A percentile compares a stretch with the other conserved stretches of the same genome.
Evolutionary conservation across 2,797 vertebrate genomes (phyloP).

Genomic region (Cynodonichthys magdalenae): DNA sequence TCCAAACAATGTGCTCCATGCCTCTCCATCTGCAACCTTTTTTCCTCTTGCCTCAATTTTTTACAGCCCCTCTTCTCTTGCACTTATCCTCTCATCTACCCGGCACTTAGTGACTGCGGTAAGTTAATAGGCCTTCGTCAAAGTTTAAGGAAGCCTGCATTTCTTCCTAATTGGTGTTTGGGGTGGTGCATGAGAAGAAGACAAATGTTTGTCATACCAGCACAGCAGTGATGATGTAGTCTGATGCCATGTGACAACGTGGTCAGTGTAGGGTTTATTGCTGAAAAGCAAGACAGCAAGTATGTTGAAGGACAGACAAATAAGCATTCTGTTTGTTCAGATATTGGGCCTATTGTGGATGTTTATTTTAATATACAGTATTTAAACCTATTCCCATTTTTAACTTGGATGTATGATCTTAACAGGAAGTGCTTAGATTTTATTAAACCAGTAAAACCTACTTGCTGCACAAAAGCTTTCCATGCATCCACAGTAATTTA

Average conservation of each 20-base stretch:
- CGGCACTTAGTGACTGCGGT: constrained; percentile 61
- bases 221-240: constrained; percentile 42
- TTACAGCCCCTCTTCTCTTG: constrained; percentile 64
- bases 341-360: neutral
- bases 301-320: constrained; percentile 18
- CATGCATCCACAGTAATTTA: neutral
- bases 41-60: constrained; percentile 59
- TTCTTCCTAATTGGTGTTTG: constrained; percentile 70
- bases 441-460: neutral
- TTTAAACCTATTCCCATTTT: too few relatives aligned
- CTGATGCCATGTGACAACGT: constrained; percentile 54
- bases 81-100: constrained; percentile 64
- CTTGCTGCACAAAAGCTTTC: neutral
- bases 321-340: neutral
- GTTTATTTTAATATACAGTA: neutral
- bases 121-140: constrained; percentile 64
- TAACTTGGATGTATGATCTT: too few relatives aligned
- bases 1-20: constrained; percentile 83
- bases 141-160: constrained; percentile 58
- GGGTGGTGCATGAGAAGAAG: constrained; percentile 54
- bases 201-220: constrained; percentile 69
- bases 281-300: constrained; percentile 19
- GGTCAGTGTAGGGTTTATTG: constrained; percentile 38
- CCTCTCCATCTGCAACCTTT: constrained; percentile 83
- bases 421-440: neutral